Percentiles rank a stretch among this genome's conserved stretches.
phyloP scores from a whole-genome alignment of 1,140 invertebrate genomes.

The Brachionus koreanus region DNA sequence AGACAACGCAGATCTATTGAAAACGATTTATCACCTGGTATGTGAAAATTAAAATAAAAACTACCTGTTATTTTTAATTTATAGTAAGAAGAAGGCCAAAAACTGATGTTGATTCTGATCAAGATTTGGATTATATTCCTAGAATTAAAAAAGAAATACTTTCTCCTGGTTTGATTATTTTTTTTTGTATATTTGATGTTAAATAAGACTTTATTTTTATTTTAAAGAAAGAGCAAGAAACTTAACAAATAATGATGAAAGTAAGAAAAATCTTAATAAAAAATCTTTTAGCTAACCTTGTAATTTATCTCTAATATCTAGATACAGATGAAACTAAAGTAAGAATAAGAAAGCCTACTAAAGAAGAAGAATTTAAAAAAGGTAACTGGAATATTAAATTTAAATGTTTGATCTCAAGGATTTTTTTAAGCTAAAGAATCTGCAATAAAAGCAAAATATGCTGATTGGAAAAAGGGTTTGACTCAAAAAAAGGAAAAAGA shows the following conservation, averaged over 20 bases:
- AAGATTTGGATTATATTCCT: background rate
- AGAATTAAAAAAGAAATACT: constrained; percentile 13
- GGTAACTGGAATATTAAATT: background rate
- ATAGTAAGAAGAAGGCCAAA: background rate
- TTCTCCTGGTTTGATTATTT: background rate
- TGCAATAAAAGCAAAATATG: constrained; percentile 33
- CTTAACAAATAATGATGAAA: background rate
- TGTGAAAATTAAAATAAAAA: background rate
- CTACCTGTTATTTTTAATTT: background rate
- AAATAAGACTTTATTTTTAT: background rate
- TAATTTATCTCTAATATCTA: background rate
- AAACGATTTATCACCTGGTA: background rate
- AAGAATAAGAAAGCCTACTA: constrained; percentile 12
- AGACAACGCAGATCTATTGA: background rate
- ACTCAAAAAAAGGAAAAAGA: constrained; percentile 70
- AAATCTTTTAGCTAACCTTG: background rate
- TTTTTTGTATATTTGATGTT: no score
- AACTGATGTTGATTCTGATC: background rate
- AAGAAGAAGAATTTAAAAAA: constrained; percentile 38
- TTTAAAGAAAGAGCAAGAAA: background rate
- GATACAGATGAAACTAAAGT: constrained; percentile 38
- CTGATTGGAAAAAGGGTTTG: constrained; percentile 15
- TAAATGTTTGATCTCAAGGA: background rate
- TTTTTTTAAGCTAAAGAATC: background rate
- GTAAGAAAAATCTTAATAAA: background rate